Evolutionary conservation across 2,113 vertebrate genomes (phyloP).

Genomic region (Phrynosoma blainvillii): DNA sequence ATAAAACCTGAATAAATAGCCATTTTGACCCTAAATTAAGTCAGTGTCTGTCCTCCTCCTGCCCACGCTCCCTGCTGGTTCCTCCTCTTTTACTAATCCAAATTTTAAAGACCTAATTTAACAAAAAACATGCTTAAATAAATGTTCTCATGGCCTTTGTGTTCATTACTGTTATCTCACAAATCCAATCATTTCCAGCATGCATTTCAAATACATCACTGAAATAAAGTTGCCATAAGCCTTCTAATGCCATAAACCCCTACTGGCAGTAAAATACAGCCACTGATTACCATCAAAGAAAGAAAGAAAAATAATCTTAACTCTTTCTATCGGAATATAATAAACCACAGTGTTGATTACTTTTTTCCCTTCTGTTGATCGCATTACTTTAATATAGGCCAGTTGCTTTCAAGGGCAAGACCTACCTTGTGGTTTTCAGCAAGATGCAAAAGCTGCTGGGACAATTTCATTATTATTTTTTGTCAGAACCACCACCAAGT

Average conservation of each 20-base stretch:
- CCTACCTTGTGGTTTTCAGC: constrained; percentile 5
- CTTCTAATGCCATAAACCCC: constrained; percentile 15
- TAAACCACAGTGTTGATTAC: neutral
- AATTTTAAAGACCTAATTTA: neutral
- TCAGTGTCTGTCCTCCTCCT: neutral
- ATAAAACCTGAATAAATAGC: constrained; percentile 32
- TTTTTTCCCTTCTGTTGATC: neutral
- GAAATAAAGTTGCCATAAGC: constrained; percentile 15
- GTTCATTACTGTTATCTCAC: constrained; percentile 7
- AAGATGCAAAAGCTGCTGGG: neutral
- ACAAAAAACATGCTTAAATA: constrained; percentile 21
- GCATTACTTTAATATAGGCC: neutral
- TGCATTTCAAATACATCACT: neutral
- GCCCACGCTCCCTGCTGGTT: neutral
- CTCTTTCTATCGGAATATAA: neutral
- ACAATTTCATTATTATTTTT: neutral
- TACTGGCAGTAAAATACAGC: neutral
- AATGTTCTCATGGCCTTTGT: neutral
- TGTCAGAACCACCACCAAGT: neutral
- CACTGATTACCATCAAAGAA: constrained; percentile 9
- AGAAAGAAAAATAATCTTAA: constrained; percentile 4
- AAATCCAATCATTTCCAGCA: constrained; percentile 15
- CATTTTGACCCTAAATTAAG: constrained; percentile 28
- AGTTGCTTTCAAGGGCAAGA: neutral
- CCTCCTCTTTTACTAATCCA: constrained; percentile 16